Conservation (phyloP, 2,888 invertebrate genomes). For the Polyploca ridens region DNA sequence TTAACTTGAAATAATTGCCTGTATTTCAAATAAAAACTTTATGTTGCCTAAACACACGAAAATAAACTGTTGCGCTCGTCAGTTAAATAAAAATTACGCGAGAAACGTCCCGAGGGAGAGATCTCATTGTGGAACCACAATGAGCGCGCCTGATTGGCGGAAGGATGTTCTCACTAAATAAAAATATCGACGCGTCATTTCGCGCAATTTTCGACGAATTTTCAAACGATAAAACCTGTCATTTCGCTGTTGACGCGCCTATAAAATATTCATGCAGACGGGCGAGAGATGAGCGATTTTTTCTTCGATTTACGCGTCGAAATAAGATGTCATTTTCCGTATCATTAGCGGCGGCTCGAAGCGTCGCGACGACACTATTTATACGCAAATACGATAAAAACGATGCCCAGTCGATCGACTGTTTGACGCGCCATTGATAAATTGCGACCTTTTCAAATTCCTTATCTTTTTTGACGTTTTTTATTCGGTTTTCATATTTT, state of each 20-base stretch:
- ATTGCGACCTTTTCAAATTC: conserved; percentile 78
- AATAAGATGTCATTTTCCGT: conserved; percentile 86
- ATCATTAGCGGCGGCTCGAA: conserved; percentile 82
- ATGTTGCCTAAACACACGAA: conserved; percentile 52
- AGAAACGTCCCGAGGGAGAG: conserved; percentile 72
- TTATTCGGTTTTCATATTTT: conserved; percentile 53
- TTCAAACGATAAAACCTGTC: conserved; percentile 85
- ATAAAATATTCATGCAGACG: conserved; percentile 84
- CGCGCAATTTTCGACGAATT: conserved; percentile 83
- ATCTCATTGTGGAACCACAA: conserved; percentile 77
- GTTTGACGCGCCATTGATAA: conserved; percentile 83
- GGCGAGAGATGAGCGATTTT: conserved; percentile 83
- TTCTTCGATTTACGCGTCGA: conserved; percentile 83
- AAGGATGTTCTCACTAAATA: conserved; percentile 84
- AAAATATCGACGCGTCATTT: conserved; percentile 84
- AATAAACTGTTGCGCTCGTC: conserved; percentile 77
- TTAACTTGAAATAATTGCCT: conserved; percentile 12
- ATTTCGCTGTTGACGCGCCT: conserved; percentile 84
- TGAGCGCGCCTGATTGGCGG: conserved; percentile 83
- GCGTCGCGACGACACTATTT: conserved; percentile 81
- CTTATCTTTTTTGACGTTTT: conserved; percentile 61
- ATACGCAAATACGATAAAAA: conserved; percentile 84
- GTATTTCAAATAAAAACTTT: conserved; percentile 31
- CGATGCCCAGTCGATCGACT: conserved; percentile 81
- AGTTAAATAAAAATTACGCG: conserved; percentile 79